These are phyloP conservation scores for Anneissia japonica DNA, from an alignment of 35 echinoderm and acorn worm species.

Conservation along the genomic window DNA sequence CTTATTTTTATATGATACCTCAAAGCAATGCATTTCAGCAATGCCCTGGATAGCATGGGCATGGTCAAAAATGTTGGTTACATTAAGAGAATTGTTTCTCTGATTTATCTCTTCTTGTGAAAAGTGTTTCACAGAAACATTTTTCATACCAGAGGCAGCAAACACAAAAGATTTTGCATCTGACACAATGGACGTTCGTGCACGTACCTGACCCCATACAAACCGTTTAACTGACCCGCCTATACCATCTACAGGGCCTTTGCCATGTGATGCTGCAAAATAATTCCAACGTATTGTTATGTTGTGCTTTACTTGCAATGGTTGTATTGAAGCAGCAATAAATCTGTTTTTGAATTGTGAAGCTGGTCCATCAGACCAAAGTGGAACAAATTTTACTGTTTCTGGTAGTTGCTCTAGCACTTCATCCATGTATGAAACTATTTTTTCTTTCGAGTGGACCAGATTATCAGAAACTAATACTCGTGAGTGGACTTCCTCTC, in stretches of 20 bases:
- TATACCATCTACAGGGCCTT: slow-evolving; percentile 67
- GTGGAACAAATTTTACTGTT: background rate
- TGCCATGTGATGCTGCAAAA: slow-evolving; percentile 64
- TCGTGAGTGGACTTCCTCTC: background rate
- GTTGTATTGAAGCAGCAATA: slow-evolving; percentile 14
- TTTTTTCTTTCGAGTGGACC: background rate
- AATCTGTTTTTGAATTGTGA: slow-evolving; percentile 63
- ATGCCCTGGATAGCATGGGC: no score
- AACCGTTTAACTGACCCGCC: slow-evolving; percentile 15
- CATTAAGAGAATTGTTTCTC: no score
- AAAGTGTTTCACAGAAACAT: no score
- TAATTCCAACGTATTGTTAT: slow-evolving; percentile 51
- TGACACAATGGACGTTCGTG: background rate
- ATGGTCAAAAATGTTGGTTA: no score
- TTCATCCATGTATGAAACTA: background rate
- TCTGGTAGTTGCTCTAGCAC: slow-evolving; percentile 29
- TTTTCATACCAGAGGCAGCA: no score
- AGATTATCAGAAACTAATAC: background rate
- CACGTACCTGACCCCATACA: slow-evolving; percentile 24
- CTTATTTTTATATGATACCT: no score
- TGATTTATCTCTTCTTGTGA: no score
- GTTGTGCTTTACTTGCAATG: slow-evolving; percentile 35
- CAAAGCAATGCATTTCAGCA: no score
- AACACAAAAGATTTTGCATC: slow-evolving; percentile 26
- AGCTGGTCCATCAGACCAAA: slow-evolving; percentile 53